These are phyloP conservation scores for Dasypus novemcinctus DNA, from an alignment of 2,113 vertebrate genomes.

Conservation along the genomic window DNA sequence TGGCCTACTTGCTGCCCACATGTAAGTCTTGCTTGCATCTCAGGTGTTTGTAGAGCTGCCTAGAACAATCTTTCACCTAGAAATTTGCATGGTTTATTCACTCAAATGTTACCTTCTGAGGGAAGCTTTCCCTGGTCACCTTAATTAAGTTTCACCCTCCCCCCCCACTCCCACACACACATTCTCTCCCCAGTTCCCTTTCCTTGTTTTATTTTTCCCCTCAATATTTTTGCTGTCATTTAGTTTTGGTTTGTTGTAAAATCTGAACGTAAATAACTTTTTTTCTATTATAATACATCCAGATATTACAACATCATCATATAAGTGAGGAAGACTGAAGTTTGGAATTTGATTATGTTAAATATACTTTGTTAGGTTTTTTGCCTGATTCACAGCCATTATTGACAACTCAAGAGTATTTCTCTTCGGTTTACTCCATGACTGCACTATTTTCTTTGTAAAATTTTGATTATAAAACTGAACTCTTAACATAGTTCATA, in stretches of 20 bases:
- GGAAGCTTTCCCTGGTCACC: neutral
- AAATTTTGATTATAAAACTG: constrained; percentile 1
- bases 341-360: neutral
- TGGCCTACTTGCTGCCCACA: neutral
- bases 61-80: neutral
- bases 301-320: neutral
- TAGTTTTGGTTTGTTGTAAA: constrained; percentile 25
- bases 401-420: neutral
- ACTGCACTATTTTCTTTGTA: neutral
- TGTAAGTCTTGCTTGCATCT: neutral
- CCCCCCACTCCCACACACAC: no score
- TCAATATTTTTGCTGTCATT: neutral
- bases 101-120: neutral
- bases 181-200: neutral
- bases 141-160: neutral
- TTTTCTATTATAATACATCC: neutral
- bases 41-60: neutral
- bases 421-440: neutral
- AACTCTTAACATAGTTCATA: neutral
- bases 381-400: neutral
- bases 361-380: neutral
- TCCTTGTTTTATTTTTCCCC: neutral
- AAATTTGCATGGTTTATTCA: neutral
- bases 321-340: neutral
- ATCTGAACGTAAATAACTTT: neutral